Conservation (phyloP, 2,113 vertebrate species). For the Fregetta grallaria region DNA sequence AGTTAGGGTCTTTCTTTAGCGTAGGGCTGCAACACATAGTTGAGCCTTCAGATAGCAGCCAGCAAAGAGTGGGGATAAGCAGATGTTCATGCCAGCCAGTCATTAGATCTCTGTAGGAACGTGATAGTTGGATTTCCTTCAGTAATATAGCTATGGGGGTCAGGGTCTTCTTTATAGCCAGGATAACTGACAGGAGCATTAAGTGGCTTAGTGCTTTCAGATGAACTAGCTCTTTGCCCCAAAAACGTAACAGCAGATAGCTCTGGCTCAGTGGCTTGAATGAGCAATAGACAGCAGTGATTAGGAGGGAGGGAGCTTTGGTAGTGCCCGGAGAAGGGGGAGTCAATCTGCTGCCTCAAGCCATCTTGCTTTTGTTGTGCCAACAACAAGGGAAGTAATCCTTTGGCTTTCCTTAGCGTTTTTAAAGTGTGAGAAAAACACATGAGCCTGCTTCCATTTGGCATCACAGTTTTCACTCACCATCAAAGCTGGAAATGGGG, state of each 20-base stretch:
- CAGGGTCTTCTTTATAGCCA: not conserved
- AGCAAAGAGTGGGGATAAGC: not conserved
- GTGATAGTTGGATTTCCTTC: not conserved
- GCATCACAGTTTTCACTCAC: not conserved
- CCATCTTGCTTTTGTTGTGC: not conserved
- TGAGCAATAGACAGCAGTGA: not conserved
- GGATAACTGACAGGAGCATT: not conserved
- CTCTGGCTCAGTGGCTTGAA: not conserved
- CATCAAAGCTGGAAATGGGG: not conserved
- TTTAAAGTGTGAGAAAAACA: not conserved
- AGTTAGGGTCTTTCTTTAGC: not conserved
- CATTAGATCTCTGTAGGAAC: not conserved
- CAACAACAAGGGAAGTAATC: not conserved
- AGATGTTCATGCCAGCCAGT: not conserved
- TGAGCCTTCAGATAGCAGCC: not conserved
- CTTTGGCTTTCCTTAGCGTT: not conserved
- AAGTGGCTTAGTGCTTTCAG: not conserved
- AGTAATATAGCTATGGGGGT: not conserved
- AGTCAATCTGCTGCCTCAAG: not conserved
- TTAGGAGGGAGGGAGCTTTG: not conserved
- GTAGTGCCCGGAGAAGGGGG: not conserved
- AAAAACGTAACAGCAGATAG: not conserved
- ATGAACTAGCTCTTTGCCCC: not conserved
- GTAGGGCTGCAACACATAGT: not conserved
- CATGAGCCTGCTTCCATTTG: not conserved